Conservation (phyloP, 92 coral and sea anemone species). For the Muricea muricata region DNA sequence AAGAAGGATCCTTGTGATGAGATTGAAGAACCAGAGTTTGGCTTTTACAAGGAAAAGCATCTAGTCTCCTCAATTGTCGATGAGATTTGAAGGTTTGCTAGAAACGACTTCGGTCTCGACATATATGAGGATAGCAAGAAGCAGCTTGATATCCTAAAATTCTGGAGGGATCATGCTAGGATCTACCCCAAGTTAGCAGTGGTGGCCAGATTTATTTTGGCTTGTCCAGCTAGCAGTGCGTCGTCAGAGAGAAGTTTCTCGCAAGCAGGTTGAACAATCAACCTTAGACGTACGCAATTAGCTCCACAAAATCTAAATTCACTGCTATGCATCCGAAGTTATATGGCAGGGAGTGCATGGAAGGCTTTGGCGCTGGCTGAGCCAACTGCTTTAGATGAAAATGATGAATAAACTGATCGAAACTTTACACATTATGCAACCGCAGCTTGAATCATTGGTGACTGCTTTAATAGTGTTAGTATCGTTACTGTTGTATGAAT, state of each 20-base stretch:
- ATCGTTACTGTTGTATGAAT: no score
- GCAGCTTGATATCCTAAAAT: slow-evolving; percentile 3
- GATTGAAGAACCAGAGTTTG: neutral
- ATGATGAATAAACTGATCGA: neutral
- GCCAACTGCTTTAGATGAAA: neutral
- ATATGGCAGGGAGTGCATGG: neutral
- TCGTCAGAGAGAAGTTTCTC: neutral
- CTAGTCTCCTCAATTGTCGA: slow-evolving; percentile 12
- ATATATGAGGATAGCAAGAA: no score
- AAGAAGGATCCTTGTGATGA: slow-evolving; percentile 5
- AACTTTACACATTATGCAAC: neutral
- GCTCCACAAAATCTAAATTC: neutral
- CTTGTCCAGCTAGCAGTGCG: slow-evolving; percentile 21
- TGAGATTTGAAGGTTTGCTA: neutral
- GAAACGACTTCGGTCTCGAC: slow-evolving; percentile 11
- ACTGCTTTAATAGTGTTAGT: no score
- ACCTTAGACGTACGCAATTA: neutral
- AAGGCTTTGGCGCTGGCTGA: neutral
- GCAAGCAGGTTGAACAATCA: slow-evolving; percentile 15
- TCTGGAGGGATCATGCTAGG: neutral
- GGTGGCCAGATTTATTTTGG: slow-evolving; percentile 3
- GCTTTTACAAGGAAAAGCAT: slow-evolving; percentile 6
- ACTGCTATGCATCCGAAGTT: neutral
- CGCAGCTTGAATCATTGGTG: no score
- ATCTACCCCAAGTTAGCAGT: slow-evolving; percentile 16